Percentiles rank a stretch among this genome's conserved stretches.
These are phyloP conservation scores for Chelon labrosus DNA, from an alignment of 2,797 vertebrate species.

Conservation along the genomic window DNA sequence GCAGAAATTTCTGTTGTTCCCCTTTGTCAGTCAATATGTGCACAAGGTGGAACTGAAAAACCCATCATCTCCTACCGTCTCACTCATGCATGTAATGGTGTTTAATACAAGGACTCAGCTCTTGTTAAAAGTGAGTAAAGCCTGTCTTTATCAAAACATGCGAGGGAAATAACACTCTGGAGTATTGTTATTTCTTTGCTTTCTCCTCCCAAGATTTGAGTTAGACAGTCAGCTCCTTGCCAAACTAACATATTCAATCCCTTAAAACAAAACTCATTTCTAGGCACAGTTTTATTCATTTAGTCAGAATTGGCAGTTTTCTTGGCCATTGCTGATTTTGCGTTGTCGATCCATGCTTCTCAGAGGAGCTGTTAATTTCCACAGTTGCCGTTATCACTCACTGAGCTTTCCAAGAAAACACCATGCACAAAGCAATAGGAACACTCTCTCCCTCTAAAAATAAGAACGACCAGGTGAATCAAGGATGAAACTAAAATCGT, in stretches of 20 bases:
- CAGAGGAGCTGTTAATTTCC: slow-evolving; percentile 9
- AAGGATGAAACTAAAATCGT: slow-evolving; percentile 5
- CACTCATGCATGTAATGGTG: slow-evolving; percentile 40
- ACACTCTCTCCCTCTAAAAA: slow-evolving; percentile 21
- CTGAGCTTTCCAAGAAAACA: neutral
- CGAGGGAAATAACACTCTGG: neutral
- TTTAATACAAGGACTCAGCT: slow-evolving; percentile 43
- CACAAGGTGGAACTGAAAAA: slow-evolving; percentile 59
- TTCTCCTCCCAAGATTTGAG: slow-evolving; percentile 13
- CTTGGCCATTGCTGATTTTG: too few relatives aligned
- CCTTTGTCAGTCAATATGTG: slow-evolving; percentile 52
- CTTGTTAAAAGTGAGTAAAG: slow-evolving; percentile 37
- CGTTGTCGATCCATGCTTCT: slow-evolving; percentile 12
- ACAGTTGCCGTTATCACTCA: slow-evolving; percentile 4
- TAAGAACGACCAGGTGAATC: slow-evolving; percentile 15
- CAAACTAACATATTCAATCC: slow-evolving; percentile 7
- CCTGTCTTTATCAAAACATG: slow-evolving; percentile 13
- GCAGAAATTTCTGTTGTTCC: slow-evolving; percentile 42
- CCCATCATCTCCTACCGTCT: slow-evolving; percentile 55
- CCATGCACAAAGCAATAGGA: slow-evolving; percentile 12
- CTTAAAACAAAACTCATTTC: slow-evolving; percentile 10
- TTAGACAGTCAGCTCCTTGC: slow-evolving; percentile 5
- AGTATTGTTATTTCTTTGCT: slow-evolving; percentile 26
- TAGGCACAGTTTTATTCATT: slow-evolving; percentile 8
- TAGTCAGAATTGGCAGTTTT: neutral